A percentile compares a stretch with the other conserved stretches of the same genome.
These are phyloP conservation scores for Drosophila pachea DNA, from an alignment of 1,140 invertebrate species.

Conservation along the genomic window DNA sequence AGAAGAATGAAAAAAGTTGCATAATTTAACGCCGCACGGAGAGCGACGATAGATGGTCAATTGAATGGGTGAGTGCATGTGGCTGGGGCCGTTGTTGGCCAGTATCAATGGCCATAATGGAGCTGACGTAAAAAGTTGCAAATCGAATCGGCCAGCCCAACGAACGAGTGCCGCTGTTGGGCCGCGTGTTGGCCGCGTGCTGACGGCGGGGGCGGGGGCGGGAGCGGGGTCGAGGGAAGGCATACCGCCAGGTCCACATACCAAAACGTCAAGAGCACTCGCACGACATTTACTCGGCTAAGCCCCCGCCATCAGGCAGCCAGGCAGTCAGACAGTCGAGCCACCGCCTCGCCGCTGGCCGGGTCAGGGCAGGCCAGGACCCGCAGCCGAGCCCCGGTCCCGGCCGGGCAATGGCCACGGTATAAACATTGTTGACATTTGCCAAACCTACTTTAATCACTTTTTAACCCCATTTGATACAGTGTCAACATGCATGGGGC, in stretches of 20 bases:
- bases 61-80: constrained; percentile 7
- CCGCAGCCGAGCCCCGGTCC: constrained; percentile 15
- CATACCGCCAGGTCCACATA: constrained; percentile 39
- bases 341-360: background rate
- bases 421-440: constrained; percentile 78
- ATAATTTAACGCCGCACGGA: constrained; percentile 65
- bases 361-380: background rate
- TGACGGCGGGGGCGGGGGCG: background rate
- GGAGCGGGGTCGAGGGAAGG: background rate
- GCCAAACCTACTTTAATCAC: constrained; percentile 79
- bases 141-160: constrained; percentile 66
- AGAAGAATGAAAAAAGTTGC: constrained; percentile 39
- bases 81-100: constrained; percentile 12
- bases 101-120: constrained; percentile 23
- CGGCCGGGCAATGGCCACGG: constrained; percentile 55
- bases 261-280: constrained; percentile 72
- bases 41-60: constrained; percentile 32
- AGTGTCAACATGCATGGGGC: constrained; percentile 72
- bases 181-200: background rate
- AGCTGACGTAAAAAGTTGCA: constrained; percentile 64
- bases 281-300: constrained; percentile 73
- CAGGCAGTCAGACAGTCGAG: background rate
- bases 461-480: constrained; percentile 79
- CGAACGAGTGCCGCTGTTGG: constrained; percentile 32
- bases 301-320: constrained; percentile 38